Evolutionary conservation across 2,797 vertebrate genomes (phyloP), one percentile per base, ranked within the genome.

Genomic region (Sciurus vulgaris): DNA sequence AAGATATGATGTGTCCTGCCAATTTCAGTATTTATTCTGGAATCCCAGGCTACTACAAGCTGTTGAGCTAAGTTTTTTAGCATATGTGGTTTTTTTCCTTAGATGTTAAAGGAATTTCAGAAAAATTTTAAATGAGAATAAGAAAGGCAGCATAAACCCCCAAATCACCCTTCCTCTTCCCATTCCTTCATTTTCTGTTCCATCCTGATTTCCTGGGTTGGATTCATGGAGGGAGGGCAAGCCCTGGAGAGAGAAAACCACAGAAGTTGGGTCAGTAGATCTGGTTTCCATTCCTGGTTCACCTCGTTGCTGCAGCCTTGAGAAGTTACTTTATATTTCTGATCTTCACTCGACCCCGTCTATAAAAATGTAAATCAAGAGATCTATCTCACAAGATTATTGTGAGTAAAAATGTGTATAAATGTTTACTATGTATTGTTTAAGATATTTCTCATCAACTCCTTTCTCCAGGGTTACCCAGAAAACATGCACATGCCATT

Each of bases 1-100:
- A 97, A 97, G 98, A 97, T 96, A 95, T 95, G 94, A 24, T 18
- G 72, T 96, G 88, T 98, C 95, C 97, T 87, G 49, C 95, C 97
- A 98, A 94, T 97, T 91, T 94, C 20, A 33, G 89, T 97, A 59
- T 97, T 98, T 95, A 93, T 86, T 96, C 97, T 97, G 88, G 97
- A 97, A 97, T 97, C 96, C 81, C 95, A 85, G 35, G 95, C 97
- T 97, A 89, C 97, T 96, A 96, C 96, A 97, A 94, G 96, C 92
- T 97, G 78, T 85, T 94, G 84, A 78, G 41, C 87, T 96, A 81
- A 78, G 74, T 61, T 78, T 89, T 95, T 91, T 70, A 94, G 95
- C 6, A 2, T 89, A 76, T 91, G 93, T 96, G 84, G 84, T 91
- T 97, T 96, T 97, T 96, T 38, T 38, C 38, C 96, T 97, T 95